phyloP scores from a whole-genome alignment of 2,113 vertebrate genomes.

The Platanista minor region DNA sequence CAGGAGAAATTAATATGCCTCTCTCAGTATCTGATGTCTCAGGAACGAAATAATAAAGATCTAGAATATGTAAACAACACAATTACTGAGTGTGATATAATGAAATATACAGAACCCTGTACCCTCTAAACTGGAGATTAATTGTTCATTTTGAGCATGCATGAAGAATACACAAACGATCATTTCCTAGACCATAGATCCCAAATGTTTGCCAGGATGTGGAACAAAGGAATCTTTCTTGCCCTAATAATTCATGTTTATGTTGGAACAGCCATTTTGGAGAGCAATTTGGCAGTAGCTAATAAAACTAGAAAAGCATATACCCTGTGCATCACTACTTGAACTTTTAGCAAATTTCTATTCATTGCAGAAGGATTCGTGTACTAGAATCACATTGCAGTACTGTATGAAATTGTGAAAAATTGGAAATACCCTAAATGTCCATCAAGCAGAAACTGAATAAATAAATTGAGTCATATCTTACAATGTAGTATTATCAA shows the following conservation, averaged over 20 bases:
- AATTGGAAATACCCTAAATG: not conserved
- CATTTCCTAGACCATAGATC: not conserved
- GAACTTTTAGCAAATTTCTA: not conserved
- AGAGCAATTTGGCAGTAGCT: not conserved
- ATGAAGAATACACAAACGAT: not conserved
- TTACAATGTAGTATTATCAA: not conserved
- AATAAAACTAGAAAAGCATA: not conserved
- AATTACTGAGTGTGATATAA: not conserved
- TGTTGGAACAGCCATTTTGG: not conserved
- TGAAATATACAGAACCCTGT: not conserved
- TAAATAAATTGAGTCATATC: not conserved
- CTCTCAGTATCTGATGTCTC: not conserved
- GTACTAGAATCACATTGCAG: not conserved
- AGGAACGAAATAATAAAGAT: slow-evolving; percentile 22
- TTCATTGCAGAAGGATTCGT: not conserved
- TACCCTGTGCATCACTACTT: not conserved
- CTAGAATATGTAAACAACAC: not conserved
- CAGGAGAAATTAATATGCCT: not conserved
- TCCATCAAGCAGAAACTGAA: not conserved
- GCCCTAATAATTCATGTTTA: not conserved
- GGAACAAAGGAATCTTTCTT: not conserved
- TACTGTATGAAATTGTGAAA: not conserved
- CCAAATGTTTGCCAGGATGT: not conserved
- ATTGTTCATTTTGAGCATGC: not conserved
- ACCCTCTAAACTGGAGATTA: not conserved